phyloP scores from a whole-genome alignment of 2,797 vertebrate genomes.

The Rhabdomys pumilio region DNA sequence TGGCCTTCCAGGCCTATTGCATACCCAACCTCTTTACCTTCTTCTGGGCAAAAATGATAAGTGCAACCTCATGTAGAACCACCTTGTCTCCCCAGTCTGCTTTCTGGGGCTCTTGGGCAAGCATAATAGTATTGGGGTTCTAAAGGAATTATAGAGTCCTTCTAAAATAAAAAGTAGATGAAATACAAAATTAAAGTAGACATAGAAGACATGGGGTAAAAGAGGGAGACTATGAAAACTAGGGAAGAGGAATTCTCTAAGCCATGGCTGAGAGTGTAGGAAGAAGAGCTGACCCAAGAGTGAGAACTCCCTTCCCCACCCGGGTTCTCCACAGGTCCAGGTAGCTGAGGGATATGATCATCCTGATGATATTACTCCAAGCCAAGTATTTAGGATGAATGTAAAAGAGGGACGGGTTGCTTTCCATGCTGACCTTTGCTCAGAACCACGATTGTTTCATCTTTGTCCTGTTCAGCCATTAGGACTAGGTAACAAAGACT shows the following conservation, averaged over 20 bases:
- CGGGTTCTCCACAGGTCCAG: slow-evolving; percentile 4
- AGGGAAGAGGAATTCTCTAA: slow-evolving; percentile 13
- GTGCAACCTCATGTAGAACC: background rate
- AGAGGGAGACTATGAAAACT: background rate
- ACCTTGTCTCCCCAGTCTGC: slow-evolving; percentile 15
- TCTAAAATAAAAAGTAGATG: slow-evolving; percentile 40
- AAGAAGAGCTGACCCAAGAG: background rate
- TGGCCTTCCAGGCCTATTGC: background rate
- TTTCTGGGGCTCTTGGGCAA: slow-evolving; percentile 32
- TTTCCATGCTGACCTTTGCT: background rate
- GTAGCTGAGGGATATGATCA: background rate
- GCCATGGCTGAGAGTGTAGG: background rate
- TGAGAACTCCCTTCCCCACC: background rate
- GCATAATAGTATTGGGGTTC: slow-evolving; percentile 14
- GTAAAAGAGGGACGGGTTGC: background rate
- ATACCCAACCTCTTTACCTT: background rate
- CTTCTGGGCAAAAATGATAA: slow-evolving; percentile 3
- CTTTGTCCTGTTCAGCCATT: background rate
- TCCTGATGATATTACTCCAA: background rate
- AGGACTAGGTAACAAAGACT: background rate
- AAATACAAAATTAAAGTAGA: slow-evolving; percentile 6
- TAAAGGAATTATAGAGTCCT: background rate
- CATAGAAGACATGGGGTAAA: background rate
- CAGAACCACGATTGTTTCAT: background rate
- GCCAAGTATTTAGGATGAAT: background rate